These are phyloP conservation scores for Hoplodrina ambigua DNA, from an alignment of 2,888 invertebrate species.

Conservation along the genomic window DNA sequence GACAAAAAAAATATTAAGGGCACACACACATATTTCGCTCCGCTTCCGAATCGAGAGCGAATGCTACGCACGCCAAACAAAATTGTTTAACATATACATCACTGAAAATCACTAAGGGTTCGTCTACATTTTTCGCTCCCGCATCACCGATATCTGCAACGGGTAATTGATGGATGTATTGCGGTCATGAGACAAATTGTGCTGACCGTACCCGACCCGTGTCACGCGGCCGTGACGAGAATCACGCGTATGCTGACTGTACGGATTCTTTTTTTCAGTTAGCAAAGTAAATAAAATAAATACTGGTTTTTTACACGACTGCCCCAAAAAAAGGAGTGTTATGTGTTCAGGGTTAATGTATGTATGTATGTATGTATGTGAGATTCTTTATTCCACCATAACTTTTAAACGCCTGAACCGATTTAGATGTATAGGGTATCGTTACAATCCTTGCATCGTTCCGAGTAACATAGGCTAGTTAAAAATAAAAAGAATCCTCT, in stretches of 20 bases:
- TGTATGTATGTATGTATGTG: too few species aligned
- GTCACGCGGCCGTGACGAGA: slow-evolving; percentile 73
- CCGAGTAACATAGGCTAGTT: too few species aligned
- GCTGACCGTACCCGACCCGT: slow-evolving; percentile 75
- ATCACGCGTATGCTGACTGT: slow-evolving; percentile 64
- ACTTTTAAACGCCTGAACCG: too few species aligned
- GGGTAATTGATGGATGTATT: slow-evolving; percentile 76
- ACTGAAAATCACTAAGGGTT: slow-evolving; percentile 54
- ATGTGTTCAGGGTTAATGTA: too few species aligned
- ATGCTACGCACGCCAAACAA: slow-evolving; percentile 28
- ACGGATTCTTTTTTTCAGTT: slow-evolving; percentile 15
- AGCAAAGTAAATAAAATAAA: background rate
- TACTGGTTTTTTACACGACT: too few species aligned
- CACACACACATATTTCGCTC: slow-evolving; percentile 25
- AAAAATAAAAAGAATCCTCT: too few species aligned
- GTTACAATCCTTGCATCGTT: too few species aligned
- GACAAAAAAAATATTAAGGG: slow-evolving; percentile 22
- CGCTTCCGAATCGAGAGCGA: background rate
- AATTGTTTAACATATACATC: slow-evolving; percentile 56
- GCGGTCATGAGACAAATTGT: slow-evolving; percentile 77
- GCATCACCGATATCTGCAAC: slow-evolving; percentile 69
- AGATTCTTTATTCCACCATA: too few species aligned
- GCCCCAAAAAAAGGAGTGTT: too few species aligned
- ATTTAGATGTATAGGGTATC: too few species aligned
- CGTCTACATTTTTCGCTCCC: slow-evolving; percentile 52